phyloP scores from a whole-genome alignment of 2,888 invertebrate genomes.

The Bombylius discolor region DNA sequence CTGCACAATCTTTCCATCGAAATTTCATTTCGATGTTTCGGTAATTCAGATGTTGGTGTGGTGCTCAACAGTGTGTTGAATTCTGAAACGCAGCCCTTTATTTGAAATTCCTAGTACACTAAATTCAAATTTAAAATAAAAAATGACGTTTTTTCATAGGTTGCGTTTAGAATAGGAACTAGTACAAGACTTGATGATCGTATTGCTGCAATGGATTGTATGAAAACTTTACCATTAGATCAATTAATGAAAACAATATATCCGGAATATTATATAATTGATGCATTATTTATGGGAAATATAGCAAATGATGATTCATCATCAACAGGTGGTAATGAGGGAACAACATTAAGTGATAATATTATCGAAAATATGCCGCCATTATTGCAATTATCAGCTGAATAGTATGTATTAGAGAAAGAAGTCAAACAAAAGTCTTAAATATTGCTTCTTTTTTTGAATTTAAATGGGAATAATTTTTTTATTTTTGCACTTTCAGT shows the following conservation, averaged over 20 bases:
- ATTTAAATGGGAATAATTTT: no score
- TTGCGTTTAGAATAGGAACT: slow-evolving; percentile 77
- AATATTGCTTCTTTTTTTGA: no score
- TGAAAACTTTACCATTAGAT: slow-evolving; percentile 75
- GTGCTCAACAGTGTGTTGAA: no score
- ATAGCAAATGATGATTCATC: slow-evolving; percentile 24
- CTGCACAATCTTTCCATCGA: neutral
- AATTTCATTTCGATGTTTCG: no score
- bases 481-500: slow-evolving; percentile 24
- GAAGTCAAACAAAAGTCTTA: no score
- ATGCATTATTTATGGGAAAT: slow-evolving; percentile 46
- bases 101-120: no score
- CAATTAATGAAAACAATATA: slow-evolving; percentile 74
- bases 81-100: no score
- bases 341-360: neutral
- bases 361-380: slow-evolving; percentile 41
- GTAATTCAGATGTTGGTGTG: no score
- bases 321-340: no score
- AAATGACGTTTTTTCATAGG: slow-evolving; percentile 38
- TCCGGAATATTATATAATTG: slow-evolving; percentile 84
- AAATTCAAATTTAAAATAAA: no score
- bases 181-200: slow-evolving; percentile 88
- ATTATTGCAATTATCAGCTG: slow-evolving; percentile 71
- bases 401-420: slow-evolving; percentile 39
- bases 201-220: slow-evolving; percentile 81